Evolutionary conservation across 2,888 invertebrate species (phyloP), one percentile per base, ranked within the genome.

Genomic region (Drosophila suboccidentalis): DNA sequence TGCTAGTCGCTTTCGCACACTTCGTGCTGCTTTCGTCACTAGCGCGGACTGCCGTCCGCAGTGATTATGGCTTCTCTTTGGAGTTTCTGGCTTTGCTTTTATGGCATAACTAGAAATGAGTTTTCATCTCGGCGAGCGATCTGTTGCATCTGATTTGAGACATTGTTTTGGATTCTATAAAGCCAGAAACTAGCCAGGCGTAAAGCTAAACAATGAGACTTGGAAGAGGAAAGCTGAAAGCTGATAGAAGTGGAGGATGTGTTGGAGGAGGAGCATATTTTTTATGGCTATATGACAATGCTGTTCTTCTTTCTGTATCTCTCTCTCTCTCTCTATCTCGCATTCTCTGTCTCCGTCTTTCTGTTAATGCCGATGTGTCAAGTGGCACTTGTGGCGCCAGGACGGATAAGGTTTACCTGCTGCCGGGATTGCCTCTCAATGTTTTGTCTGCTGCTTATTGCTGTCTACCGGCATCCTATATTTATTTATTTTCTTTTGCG

Each of bases 401-500:
- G 36, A 47, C 46, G 55, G 26, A 39, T 50, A 47, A 49, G 36
- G 26, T 59, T 59, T 58, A 64, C 58, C 64, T 62, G 61, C 55
- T 50, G 39, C 59, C 13, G 57, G 55, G 29, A 62, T 57, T 57
- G 63, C 49, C 58, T 58, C 50, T 67, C 58, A 63, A 49, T 63
- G 71, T 75, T 62, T 76, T 71, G 63, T 63, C 64, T 59, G 22
- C 41, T 55, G 60, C 70, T 60, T 60, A 59, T 59, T 67, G 54
- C 69, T 63, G 63, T 55, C 72, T 66, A 44, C 58, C 49, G 51
- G 64, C 70, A 62, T 74, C 70, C 71, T 81, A 87, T 84, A 87
- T 84, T 87, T 84, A 84, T 87, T 82, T 84, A 87, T 84, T 80
- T 87, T 87, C 67, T 57, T 62, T 53, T 57, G 55, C 73, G 55